Conservation (phyloP, 2,797 vertebrate species). For the Pseudochirops cupreus region DNA sequence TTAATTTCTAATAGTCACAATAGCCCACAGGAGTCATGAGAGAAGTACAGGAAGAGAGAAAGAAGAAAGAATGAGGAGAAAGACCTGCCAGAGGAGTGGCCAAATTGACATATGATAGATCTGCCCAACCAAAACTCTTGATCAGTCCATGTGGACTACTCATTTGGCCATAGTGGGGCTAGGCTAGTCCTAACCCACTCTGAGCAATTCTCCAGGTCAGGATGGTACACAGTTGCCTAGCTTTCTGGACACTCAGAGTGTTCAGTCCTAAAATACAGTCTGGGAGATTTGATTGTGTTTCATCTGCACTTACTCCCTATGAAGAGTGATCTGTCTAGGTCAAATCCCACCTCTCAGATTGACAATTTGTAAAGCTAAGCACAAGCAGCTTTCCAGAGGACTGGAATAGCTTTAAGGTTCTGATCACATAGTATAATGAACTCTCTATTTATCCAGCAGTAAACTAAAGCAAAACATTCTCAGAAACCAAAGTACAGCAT, state of each 20-base stretch:
- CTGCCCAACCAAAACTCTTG: background rate
- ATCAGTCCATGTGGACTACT: background rate
- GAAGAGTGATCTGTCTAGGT: background rate
- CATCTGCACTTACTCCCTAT: background rate
- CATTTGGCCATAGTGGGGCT: background rate
- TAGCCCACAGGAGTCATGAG: background rate
- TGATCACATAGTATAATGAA: no score
- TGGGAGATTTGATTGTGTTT: background rate
- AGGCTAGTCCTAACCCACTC: background rate
- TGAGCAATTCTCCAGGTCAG: background rate
- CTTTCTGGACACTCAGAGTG: background rate
- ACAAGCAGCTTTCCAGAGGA: no score
- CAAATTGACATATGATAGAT: background rate
- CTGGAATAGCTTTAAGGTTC: no score
- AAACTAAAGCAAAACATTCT: no score
- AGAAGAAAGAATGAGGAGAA: background rate
- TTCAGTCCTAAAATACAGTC: background rate
- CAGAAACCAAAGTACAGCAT: no score
- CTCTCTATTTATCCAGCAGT: no score
- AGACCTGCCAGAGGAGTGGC: background rate
- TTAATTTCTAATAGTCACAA: background rate
- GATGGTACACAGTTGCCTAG: background rate
- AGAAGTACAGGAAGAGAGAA: background rate
- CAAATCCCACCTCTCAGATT: background rate
- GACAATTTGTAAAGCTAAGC: background rate